These are phyloP conservation scores for Drosophila erecta DNA, from an alignment of 1,140 invertebrate species.

Conservation along the genomic window DNA sequence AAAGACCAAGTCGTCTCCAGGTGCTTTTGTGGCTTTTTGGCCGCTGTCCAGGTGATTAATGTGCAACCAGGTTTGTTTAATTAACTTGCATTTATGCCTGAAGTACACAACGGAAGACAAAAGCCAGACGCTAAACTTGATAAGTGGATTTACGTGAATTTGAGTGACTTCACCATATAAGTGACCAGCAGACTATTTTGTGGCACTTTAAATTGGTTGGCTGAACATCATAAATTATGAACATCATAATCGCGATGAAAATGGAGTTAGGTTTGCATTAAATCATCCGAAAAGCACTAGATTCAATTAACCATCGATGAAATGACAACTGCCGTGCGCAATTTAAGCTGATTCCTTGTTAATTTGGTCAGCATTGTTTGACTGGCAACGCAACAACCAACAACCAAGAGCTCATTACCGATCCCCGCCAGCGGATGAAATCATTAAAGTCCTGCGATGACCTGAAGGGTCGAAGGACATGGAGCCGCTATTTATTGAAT, in stretches of 20 bases:
- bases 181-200: neutral
- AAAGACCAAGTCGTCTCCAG: slow-evolving; percentile 32
- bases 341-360: slow-evolving; percentile 15
- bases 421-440: neutral
- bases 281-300: slow-evolving; percentile 2
- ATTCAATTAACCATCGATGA: slow-evolving; percentile 29
- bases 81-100: slow-evolving; percentile 64
- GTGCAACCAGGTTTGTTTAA: slow-evolving; percentile 70
- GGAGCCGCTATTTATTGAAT: neutral
- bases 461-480: neutral
- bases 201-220: neutral
- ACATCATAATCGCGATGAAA: neutral
- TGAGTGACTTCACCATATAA: neutral
- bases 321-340: slow-evolving; percentile 11
- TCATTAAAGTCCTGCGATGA: slow-evolving; percentile 24
- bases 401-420: slow-evolving; percentile 29
- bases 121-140: neutral
- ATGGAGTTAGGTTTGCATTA: neutral
- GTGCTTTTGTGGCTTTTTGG: slow-evolving; percentile 30
- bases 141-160: slow-evolving; percentile 5
- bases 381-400: slow-evolving; percentile 15
- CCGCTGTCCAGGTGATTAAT: slow-evolving; percentile 75
- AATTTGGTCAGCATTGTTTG: slow-evolving; percentile 21
- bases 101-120: slow-evolving; percentile 25
- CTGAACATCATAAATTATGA: neutral